phyloP scores from a whole-genome alignment of 2,888 invertebrate genomes.

The Campoletis raptor region DNA sequence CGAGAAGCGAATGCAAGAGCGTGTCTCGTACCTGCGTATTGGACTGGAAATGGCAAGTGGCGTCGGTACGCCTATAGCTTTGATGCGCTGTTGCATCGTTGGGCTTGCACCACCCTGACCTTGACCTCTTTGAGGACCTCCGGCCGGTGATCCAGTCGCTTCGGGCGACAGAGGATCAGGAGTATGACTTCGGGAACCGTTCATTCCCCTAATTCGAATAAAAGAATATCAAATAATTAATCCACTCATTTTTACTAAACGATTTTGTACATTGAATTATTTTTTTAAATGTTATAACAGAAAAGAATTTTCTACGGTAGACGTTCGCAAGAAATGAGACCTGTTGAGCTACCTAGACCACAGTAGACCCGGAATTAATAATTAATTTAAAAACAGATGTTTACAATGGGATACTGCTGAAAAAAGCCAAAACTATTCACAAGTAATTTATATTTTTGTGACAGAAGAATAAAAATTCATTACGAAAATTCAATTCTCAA shows the following conservation, averaged over 20 bases:
- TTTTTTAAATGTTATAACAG: no score
- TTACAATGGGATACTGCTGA: no score
- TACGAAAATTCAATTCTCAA: no score
- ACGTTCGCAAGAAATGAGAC: neutral
- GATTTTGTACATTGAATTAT: neutral
- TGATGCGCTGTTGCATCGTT: conserved; percentile 96
- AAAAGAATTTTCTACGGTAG: neutral
- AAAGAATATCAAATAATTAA: conserved; percentile 1
- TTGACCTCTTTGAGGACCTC: conserved; percentile 77
- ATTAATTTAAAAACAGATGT: no score
- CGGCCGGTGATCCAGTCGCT: conserved; percentile 85
- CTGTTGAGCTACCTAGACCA: neutral
- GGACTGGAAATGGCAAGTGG: conserved; percentile 95
- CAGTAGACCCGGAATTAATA: neutral
- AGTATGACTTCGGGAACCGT: conserved; percentile 88
- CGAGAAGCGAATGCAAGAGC: conserved; percentile 34
- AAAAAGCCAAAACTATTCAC: no score
- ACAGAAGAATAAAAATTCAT: no score
- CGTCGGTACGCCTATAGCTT: conserved; percentile 95
- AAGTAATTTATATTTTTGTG: no score
- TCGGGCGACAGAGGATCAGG: conserved; percentile 88
- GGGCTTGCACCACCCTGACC: conserved; percentile 89
- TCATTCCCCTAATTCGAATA: conserved; percentile 86
- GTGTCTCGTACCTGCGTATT: conserved; percentile 90
- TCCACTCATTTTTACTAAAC: neutral